phyloP scores from a whole-genome alignment of 2,113 vertebrate genomes.

The Proteles cristata region DNA sequence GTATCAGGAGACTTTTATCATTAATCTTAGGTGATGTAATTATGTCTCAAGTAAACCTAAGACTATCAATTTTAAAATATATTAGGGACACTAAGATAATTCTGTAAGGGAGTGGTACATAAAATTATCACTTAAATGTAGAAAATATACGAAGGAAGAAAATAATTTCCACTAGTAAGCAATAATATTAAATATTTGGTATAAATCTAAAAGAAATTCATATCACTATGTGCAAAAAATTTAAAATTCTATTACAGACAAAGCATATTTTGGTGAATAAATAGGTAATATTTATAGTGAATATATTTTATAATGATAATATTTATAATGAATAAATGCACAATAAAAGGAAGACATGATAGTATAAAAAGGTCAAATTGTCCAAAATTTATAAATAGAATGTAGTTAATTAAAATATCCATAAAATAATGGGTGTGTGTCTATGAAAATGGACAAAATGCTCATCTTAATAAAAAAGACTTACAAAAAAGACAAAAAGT shows the following conservation, averaged over 20 bases:
- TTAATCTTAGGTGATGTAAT: not conserved
- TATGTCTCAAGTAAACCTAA: not conserved
- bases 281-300: not conserved
- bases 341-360: not conserved
- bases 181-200: not conserved
- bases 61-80: not conserved
- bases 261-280: not conserved
- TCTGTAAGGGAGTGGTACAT: not conserved
- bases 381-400: constrained; percentile 5
- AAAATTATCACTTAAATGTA: not conserved
- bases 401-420: not conserved
- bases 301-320: too few species aligned
- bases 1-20: not conserved
- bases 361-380: not conserved
- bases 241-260: not conserved
- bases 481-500: not conserved
- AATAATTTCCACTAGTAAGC: not conserved
- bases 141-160: not conserved
- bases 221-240: not conserved
- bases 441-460: not conserved
- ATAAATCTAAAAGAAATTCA: constrained; percentile 21
- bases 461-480: not conserved
- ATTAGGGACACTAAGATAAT: not conserved
- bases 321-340: not conserved
- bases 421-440: not conserved